Evolutionary conservation across 2,888 invertebrate species (phyloP).

Genomic region (Aleiodes alternator): DNA sequence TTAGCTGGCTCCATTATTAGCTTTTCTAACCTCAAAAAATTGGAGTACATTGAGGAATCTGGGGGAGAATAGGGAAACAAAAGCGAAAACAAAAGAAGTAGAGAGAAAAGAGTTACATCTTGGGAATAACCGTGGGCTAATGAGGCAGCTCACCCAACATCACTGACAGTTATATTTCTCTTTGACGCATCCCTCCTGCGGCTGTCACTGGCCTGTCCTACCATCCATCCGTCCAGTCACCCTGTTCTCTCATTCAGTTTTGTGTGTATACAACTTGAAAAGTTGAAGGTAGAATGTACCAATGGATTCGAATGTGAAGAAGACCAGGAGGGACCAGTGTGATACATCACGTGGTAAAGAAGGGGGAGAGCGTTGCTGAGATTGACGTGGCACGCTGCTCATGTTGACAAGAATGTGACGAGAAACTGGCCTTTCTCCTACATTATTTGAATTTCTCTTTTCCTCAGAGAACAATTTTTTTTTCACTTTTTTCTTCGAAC

Average conservation of each 20-base stretch:
- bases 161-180: conserved; percentile 74
- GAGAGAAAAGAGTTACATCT: conserved; percentile 59
- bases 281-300: conserved; percentile 25
- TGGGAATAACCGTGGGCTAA: conserved; percentile 71
- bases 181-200: conserved; percentile 73
- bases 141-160: conserved; percentile 70
- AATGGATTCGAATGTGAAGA: conserved; percentile 45
- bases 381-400: conserved; percentile 74
- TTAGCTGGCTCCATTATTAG: not conserved
- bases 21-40: no score
- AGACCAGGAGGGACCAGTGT: conserved; percentile 47
- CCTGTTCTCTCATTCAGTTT: conserved; percentile 34
- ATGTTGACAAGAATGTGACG: conserved; percentile 75
- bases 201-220: conserved; percentile 65
- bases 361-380: conserved; percentile 65
- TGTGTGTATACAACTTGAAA: conserved; percentile 40
- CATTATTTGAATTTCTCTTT: conserved; percentile 42
- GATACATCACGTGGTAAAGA: conserved; percentile 43
- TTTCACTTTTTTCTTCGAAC: not conserved
- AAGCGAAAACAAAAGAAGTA: no score
- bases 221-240: conserved; percentile 59
- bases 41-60: no score
- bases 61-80: no score
- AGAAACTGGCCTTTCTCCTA: conserved; percentile 70
- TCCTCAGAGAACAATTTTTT: not conserved